phyloP scores from a whole-genome alignment of 2,113 vertebrate species.

The Otocyon megalotis region DNA sequence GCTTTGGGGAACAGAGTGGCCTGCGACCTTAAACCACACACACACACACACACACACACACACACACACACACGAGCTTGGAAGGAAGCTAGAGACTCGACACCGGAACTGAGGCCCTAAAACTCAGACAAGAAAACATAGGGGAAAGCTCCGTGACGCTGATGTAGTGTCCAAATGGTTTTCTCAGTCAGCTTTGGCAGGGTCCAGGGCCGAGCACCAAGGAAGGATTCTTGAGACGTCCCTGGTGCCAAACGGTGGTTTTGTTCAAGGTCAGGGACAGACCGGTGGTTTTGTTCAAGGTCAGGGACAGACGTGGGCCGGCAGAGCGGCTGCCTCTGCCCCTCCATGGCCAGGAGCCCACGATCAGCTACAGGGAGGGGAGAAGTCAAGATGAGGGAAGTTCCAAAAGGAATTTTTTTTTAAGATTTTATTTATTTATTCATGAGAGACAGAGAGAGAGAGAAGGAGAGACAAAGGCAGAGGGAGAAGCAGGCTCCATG shows the following conservation, averaged over 20 bases:
- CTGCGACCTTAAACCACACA: no score
- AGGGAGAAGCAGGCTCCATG: no score
- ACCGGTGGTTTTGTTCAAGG: neutral
- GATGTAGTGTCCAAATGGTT: neutral
- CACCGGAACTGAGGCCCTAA: neutral
- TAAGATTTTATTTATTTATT: no score
- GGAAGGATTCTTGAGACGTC: neutral
- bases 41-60: no score
- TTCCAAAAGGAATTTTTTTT: neutral
- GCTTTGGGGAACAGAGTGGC: no score
- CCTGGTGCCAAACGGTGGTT: neutral
- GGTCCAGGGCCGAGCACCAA: neutral
- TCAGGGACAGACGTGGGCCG: no score
- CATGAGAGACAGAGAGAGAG: no score
- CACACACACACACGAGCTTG: neutral
- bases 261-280: neutral
- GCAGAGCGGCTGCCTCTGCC: no score
- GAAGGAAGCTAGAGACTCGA: neutral
- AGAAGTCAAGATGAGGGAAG: neutral
- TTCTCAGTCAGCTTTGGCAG: neutral
- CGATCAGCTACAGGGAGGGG: neutral
- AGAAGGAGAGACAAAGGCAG: no score
- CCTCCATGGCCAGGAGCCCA: neutral
- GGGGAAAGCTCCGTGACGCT: neutral
- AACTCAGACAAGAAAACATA: neutral